Evolutionary conservation across 2,797 vertebrate genomes (phyloP), one percentile per base, ranked within the genome.

Genomic region (Darevskia mixta): DNA sequence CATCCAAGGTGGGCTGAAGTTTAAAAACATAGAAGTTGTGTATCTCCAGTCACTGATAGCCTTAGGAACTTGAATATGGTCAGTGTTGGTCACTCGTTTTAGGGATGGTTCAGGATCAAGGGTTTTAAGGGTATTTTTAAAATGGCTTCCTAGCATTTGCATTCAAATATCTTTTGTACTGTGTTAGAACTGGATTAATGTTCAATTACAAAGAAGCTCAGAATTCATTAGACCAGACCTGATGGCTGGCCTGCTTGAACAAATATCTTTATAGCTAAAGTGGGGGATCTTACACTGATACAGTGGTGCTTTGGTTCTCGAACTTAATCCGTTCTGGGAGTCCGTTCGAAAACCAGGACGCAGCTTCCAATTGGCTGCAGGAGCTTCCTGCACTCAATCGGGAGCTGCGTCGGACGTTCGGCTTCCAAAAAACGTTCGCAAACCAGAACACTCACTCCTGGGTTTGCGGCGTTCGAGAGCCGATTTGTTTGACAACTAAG

Each of bases 121-220:
- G 23, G 35, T 32, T 80, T 61, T 61, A 61, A 61, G 55, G 18
- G 55, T 2, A 17, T 80, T 17, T 61, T n/a, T 6, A 67, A 15
- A 41, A 27, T 2, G 15, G 41, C 25, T 69, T 45, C 41, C 27
- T 69, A 23, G 43, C 35, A 71, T 58, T 69, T 86, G n/a, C 20
- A 72, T 83, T 85, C 79, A 82, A 75, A 20, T 86, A n/a, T 88
- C 87, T 86, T 11, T 88, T 88, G 76, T 0, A 13, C 38, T 81
- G 58, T 85, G 43, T 58, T 90, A 88, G 17, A 43, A 86, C 45
- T 67, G 43, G 8, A 66, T 18, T 89, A 0, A 45, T 80, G 41
- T 86, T 82, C 67, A 89, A 88, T 89, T 64, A 79, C 88, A 86
- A 61, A 72, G 0, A 88, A 18, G 9, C 86, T 90, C 66, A 88